Conservation (phyloP, 2,113 vertebrate species). For the Sapayoa aenigma region DNA sequence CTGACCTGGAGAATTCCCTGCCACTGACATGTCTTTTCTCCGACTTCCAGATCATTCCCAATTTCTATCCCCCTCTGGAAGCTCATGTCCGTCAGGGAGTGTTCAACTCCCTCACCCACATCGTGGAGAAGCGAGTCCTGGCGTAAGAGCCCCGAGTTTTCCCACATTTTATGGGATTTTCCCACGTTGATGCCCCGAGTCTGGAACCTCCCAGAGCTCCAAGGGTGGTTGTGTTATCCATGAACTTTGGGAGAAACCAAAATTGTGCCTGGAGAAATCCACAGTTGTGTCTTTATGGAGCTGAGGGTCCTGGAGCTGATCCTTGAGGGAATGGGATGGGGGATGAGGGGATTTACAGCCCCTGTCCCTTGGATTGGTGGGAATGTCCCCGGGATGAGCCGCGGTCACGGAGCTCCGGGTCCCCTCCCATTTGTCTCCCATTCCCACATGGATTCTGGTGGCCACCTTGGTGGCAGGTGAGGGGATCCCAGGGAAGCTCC, state of each 20-base stretch:
- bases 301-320: neutral
- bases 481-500: neutral
- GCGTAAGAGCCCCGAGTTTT: constrained; percentile 77
- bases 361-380: rapidly evolving
- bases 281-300: rapidly evolving
- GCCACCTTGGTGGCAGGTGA: neutral
- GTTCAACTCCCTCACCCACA: constrained; percentile 95
- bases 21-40: neutral
- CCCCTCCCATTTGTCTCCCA: neutral
- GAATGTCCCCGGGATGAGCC: neutral
- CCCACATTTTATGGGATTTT: rapidly evolving
- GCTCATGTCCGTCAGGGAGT: constrained; percentile 91
- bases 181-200: neutral
- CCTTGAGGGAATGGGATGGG: neutral
- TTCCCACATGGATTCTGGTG: rapidly evolving
- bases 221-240: rapidly evolving
- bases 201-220: neutral
- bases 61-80: constrained; percentile 92
- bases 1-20: neutral
- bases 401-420: neutral
- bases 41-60: constrained; percentile 83
- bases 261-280: neutral
- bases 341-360: neutral
- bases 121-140: constrained; percentile 97
- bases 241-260: rapidly evolving